phyloP scores from a whole-genome alignment of 2,797 vertebrate genomes.

The Scomberomorus guttatus region DNA sequence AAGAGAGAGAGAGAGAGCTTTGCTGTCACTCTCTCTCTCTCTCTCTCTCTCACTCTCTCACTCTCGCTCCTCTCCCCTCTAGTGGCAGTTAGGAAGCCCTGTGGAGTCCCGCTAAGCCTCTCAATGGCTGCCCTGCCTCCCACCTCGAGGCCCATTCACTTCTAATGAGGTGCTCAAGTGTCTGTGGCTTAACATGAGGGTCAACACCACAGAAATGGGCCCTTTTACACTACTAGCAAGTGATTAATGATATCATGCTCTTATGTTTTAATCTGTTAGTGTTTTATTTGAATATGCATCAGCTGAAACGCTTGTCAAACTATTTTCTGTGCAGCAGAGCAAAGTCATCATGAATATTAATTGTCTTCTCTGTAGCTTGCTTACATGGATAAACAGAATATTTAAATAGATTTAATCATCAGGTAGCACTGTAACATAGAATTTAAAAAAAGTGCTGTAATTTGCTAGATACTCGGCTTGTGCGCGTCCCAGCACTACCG shows the following conservation, averaged over 20 bases:
- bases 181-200: conserved; percentile 79
- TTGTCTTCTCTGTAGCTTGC: background rate
- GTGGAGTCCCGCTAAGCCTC: conserved; percentile 78
- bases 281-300: conserved; percentile 51
- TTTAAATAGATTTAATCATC: conserved; percentile 2
- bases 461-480: background rate
- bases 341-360: conserved; percentile 20
- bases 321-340: conserved; percentile 3
- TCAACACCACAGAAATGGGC: conserved; percentile 70
- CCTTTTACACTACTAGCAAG: conserved; percentile 43
- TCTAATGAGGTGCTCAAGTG: conserved; percentile 84
- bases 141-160: conserved; percentile 79
- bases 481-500: background rate
- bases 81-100: conserved; percentile 79
- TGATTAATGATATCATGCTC: conserved; percentile 57
- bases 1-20: conserved; percentile 31
- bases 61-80: conserved; percentile 52
- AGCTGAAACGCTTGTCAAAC: conserved; percentile 30
- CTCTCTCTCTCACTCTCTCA: conserved; percentile 27
- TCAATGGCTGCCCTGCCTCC: conserved; percentile 78
- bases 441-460: background rate
- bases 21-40: conserved; percentile 41
- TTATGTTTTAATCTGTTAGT: conserved; percentile 51
- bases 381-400: conserved; percentile 11
- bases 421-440: background rate